phyloP scores from a whole-genome alignment of 2,888 invertebrate species.

The Heterodera filipjevi region DNA sequence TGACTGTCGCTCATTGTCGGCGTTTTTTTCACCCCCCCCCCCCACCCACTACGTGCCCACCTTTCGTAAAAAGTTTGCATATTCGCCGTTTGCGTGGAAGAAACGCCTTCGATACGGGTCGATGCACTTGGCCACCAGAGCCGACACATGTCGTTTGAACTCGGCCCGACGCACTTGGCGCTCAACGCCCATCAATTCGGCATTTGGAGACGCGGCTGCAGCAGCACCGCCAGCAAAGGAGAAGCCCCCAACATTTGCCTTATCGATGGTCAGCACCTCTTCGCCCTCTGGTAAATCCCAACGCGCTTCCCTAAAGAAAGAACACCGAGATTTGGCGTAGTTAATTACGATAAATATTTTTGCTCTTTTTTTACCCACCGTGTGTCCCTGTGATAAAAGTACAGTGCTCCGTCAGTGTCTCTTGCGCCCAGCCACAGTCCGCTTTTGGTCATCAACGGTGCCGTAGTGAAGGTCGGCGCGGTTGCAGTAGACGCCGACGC shows the following conservation, averaged over 20 bases:
- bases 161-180: constrained; percentile 35
- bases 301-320: constrained; percentile 17
- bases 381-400: constrained; percentile 77
- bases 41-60: constrained; percentile 16
- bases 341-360: too few species aligned
- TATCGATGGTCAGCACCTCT: constrained; percentile 16
- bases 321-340: too few species aligned
- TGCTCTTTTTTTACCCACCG: neutral
- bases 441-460: constrained; percentile 69
- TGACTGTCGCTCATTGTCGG: too few species aligned
- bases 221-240: neutral
- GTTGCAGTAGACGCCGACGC: neutral
- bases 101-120: constrained; percentile 35
- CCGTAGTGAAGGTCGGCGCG: neutral
- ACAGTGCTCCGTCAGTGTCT: constrained; percentile 81
- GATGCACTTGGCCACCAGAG: constrained; percentile 30
- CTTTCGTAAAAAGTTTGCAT: constrained; percentile 32
- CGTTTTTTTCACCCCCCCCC: too few species aligned
- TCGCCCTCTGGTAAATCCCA: constrained; percentile 28
- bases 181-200: constrained; percentile 29
- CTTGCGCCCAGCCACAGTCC: constrained; percentile 82
- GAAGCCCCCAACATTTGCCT: neutral
- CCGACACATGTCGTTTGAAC: constrained; percentile 37
- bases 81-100: constrained; percentile 31
- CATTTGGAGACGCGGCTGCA: neutral